phyloP scores from a whole-genome alignment of 1,140 invertebrate genomes.

The Papilio helenus region DNA sequence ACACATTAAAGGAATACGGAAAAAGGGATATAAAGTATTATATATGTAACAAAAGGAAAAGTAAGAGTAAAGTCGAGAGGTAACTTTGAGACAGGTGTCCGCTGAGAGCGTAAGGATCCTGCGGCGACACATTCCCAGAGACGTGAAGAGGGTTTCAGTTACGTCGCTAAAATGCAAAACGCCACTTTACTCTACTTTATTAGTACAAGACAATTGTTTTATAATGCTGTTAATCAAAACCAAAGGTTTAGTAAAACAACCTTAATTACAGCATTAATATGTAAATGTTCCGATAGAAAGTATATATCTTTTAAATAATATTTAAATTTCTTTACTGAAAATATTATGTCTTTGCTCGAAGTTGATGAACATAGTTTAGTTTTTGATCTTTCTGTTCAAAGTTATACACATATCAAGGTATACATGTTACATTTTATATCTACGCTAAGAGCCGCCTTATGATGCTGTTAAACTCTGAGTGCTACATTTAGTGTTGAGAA shows the following conservation, averaged over 20 bases:
- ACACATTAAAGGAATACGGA: not conserved
- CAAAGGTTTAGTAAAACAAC: not conserved
- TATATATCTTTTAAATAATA: too few species aligned
- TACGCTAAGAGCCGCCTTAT: too few species aligned
- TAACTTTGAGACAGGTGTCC: slow-evolving; percentile 15
- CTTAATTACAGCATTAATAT: too few species aligned
- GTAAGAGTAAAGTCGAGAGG: slow-evolving; percentile 5
- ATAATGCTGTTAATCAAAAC: not conserved
- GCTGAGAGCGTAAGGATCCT: not conserved
- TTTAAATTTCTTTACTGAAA: too few species aligned
- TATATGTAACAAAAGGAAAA: slow-evolving; percentile 18
- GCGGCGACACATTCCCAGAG: not conserved
- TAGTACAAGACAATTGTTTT: not conserved
- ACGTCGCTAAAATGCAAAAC: not conserved
- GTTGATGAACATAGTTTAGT: too few species aligned
- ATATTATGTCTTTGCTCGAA: too few species aligned
- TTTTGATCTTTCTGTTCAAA: too few species aligned
- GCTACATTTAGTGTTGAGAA: too few species aligned
- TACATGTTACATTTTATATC: too few species aligned
- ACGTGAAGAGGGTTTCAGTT: slow-evolving; percentile 9
- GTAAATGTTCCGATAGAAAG: too few species aligned
- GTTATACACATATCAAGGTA: too few species aligned
- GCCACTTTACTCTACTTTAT: not conserved
- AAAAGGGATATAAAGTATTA: slow-evolving; percentile 13
- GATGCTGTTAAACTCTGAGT: too few species aligned